These are phyloP conservation scores for Hipposideros larvatus DNA, from an alignment of 2,797 vertebrate genomes.

Conservation along the genomic window DNA sequence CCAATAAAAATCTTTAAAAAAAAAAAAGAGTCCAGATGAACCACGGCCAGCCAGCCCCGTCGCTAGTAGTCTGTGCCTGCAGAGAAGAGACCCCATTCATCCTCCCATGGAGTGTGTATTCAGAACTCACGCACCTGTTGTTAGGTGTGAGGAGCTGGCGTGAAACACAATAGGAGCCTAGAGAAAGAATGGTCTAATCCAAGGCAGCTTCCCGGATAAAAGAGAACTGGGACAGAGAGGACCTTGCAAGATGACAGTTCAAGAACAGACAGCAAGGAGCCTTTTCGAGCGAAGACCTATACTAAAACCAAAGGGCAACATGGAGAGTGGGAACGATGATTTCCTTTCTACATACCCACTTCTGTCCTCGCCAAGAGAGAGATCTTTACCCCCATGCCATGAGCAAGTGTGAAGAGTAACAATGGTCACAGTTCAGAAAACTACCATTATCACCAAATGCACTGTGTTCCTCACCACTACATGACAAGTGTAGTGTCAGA, in stretches of 20 bases:
- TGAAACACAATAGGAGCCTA: background rate
- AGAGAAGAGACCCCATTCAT: background rate
- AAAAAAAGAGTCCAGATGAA: background rate
- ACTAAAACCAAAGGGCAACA: background rate
- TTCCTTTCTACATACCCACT: background rate
- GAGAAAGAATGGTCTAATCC: background rate
- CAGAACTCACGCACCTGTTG: background rate
- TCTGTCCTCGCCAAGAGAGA: background rate
- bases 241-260: background rate
- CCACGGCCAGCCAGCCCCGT: background rate
- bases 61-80: background rate
- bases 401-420: background rate
- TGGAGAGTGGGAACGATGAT: too few species aligned
- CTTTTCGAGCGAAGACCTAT: background rate
- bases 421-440: background rate
- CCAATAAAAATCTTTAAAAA: too few species aligned
- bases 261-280: background rate
- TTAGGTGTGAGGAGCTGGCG: background rate
- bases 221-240: background rate
- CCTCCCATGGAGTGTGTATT: accelerated
- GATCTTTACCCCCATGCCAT: background rate
- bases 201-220: background rate
- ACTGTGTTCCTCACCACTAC: accelerated
- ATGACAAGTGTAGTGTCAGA: background rate
- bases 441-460: background rate